Percentiles rank a stretch among this genome's conserved stretches.
These are phyloP conservation scores for Rhodeus uyekii DNA, from an alignment of 2,797 vertebrate genomes.

Conservation along the genomic window DNA sequence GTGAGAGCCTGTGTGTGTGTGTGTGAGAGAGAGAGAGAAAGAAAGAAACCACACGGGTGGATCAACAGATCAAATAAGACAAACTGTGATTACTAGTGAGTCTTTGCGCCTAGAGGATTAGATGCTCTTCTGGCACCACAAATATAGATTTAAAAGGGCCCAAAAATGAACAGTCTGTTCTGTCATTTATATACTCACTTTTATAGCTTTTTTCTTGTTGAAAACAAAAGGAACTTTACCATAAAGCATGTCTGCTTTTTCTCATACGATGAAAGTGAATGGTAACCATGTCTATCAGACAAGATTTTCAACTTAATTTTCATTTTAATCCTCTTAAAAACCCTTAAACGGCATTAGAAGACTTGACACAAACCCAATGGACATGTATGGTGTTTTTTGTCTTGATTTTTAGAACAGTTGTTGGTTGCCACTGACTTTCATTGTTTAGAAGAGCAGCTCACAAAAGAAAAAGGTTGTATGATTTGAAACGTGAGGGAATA, in stretches of 20 bases:
- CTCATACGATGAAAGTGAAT: not conserved
- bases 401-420: not conserved
- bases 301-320: not conserved
- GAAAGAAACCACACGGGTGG: not conserved
- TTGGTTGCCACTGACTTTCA: not conserved
- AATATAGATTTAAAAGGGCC: not conserved
- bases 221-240: not conserved
- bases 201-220: not conserved
- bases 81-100: constrained; percentile 18
- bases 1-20: not conserved
- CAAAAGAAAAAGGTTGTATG: not conserved
- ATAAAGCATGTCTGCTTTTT: not conserved
- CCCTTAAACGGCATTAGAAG: not conserved
- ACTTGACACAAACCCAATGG: not conserved
- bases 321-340: not conserved
- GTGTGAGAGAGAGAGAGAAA: not conserved
- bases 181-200: not conserved
- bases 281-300: not conserved
- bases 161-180: not conserved
- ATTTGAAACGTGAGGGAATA: not conserved
- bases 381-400: not conserved
- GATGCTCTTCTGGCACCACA: not conserved
- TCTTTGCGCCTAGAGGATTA: constrained; percentile 1
- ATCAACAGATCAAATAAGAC: constrained; percentile 1
- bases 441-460: not conserved